Base-by-base conservation (phyloP, 2,113 vertebrate species). In the Psilopogon haemacephalus region DNA sequence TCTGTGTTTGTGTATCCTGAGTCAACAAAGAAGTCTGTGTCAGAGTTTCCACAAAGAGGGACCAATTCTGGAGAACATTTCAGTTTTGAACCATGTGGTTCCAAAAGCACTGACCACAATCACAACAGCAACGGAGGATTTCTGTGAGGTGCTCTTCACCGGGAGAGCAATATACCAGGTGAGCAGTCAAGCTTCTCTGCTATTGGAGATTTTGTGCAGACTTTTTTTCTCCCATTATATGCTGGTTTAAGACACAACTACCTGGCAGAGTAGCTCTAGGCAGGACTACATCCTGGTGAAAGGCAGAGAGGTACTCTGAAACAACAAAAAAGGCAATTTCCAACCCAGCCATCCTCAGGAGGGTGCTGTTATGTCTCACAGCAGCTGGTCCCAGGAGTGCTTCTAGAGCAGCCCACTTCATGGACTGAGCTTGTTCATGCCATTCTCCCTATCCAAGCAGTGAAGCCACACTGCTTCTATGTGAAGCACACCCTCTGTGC, bases 381-480 rank as follows among this genome's bases (percentile, higher is more conserved):
- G 75, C 38, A 58, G 15, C 2, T 1, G 23, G 19, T 9, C 12
- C 0, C 1, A 1, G 3, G 12, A 3, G 30, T 1, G 40, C 56
- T 33, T 26, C 20, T 0, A 3, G 26, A n/a, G 64, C 50, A 75
- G 28, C 13, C 4, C 1, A 35, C 18, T 40, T 27, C 63, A 12
- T 0, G 6, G 17, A 6, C 4, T 0, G 0, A 11, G 16, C 14
- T 3, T 21, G n/a, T 27, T 9, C 16, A 15, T 0, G 3, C 38
- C 15, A 2, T 54, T 35, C 54, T 59, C 38, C 32, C 46, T 13
- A 44, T 2, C 52, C 56, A 8, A 15, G 32, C 6, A 5, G 50
- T 54, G 21, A 62, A 59, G 63, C 18, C 60, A 40, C 0, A 0
- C 26, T 55, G n/a, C 8, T 16, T 75, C 84, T 73, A 27, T 72